These are phyloP conservation scores for Leptodactylus fuscus DNA, from an alignment of 2,113 vertebrate species.

Conservation along the genomic window DNA sequence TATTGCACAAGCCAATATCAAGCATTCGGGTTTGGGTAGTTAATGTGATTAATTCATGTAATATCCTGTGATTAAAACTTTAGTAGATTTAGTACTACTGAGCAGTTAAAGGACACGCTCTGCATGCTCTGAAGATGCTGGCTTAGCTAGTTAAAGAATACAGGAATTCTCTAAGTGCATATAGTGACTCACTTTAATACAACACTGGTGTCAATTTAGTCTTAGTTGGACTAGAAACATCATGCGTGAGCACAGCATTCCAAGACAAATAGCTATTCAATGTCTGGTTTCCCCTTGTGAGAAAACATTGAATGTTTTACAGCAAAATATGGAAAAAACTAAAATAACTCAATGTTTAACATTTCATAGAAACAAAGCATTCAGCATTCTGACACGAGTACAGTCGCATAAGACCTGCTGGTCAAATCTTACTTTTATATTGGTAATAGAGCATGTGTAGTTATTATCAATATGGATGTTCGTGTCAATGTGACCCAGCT, in stretches of 20 bases:
- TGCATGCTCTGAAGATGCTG: background rate
- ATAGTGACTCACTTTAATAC: background rate
- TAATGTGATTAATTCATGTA: conserved; percentile 47
- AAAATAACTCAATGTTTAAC: background rate
- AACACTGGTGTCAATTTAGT: conserved; percentile 10
- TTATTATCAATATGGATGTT: background rate
- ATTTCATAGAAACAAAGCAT: background rate
- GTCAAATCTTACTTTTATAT: background rate
- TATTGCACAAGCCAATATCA: conserved; percentile 20
- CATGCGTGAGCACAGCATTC: background rate
- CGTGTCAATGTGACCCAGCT: background rate
- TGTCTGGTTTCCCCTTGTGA: background rate
- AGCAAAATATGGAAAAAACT: background rate
- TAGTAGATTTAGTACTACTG: background rate
- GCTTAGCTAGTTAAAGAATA: background rate
- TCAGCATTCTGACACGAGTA: background rate
- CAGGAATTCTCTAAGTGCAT: conserved; percentile 10
- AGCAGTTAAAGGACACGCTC: conserved; percentile 15
- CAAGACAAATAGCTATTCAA: conserved; percentile 6
- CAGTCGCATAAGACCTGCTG: background rate
- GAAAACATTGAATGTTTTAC: background rate
- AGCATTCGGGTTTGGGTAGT: background rate
- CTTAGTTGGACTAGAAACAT: conserved; percentile 9
- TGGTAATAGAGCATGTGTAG: background rate
- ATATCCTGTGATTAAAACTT: conserved; percentile 42